Percentiles rank a stretch among this genome's conserved stretches.
Conservation (phyloP, 2,888 invertebrate species). For the Diaphora mendica region DNA sequence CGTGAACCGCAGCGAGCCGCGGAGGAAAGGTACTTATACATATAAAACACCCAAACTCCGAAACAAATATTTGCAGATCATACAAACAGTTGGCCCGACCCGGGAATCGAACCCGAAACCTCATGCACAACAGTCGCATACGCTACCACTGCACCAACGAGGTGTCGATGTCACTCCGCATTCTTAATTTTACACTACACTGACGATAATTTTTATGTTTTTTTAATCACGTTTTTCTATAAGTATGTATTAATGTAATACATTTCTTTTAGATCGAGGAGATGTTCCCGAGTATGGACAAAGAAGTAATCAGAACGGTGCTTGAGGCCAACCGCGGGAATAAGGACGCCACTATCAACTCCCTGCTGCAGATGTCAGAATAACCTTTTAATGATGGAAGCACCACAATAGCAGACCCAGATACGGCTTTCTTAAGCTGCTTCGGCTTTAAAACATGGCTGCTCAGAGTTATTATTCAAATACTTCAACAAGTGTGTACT, state of each 20-base stretch:
- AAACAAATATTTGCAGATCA: no score
- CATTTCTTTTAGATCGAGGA: slow-evolving; percentile 91
- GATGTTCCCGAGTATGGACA: slow-evolving; percentile 98
- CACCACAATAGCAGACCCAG: neutral
- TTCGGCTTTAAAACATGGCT: slow-evolving; percentile 2
- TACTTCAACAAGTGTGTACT: neutral
- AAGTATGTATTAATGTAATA: neutral
- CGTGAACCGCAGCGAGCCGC: no score
- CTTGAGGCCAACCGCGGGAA: slow-evolving; percentile 95
- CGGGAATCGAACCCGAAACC: no score
- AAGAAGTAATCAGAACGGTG: slow-evolving; percentile 96
- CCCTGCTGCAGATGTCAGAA: slow-evolving; percentile 94
- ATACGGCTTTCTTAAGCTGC: slow-evolving; percentile 6
- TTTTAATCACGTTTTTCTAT: no score
- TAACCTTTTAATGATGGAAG: slow-evolving; percentile 62
- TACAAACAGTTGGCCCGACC: no score
- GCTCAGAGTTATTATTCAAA: neutral
- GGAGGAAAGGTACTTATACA: no score
- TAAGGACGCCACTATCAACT: slow-evolving; percentile 96
- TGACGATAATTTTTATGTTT: no score
- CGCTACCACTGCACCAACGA: no score
- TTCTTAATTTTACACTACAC: no score
- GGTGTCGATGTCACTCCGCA: no score
- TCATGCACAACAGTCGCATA: no score
- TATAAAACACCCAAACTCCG: no score